These are phyloP conservation scores for Pangasius macronema DNA, from an alignment of 2,797 vertebrate genomes.

Conservation along the genomic window DNA sequence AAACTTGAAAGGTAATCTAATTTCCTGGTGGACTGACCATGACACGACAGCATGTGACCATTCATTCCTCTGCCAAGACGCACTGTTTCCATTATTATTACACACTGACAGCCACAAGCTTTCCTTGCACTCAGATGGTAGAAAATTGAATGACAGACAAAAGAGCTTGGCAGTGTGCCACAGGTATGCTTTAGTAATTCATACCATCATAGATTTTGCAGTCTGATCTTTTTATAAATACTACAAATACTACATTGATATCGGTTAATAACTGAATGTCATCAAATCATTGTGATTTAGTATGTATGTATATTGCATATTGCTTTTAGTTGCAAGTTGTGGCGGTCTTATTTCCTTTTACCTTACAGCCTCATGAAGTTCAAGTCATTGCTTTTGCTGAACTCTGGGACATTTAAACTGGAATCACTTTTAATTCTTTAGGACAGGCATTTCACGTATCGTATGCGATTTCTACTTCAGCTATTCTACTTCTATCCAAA, in stretches of 20 bases:
- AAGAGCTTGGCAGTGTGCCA: conserved; percentile 28
- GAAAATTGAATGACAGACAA: conserved; percentile 25
- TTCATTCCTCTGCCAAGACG: conserved; percentile 25
- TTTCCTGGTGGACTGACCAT: conserved; percentile 30
- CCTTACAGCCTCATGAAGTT: background rate
- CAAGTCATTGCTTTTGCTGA: background rate
- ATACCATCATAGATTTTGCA: conserved; percentile 22
- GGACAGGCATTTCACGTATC: background rate
- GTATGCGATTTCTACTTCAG: background rate
- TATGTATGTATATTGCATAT: background rate
- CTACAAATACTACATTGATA: background rate
- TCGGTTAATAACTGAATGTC: background rate
- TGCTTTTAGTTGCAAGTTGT: background rate
- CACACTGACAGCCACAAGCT: conserved; percentile 13
- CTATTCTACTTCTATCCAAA: conserved; percentile 15
- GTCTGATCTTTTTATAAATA: conserved; percentile 14
- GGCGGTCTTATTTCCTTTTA: background rate
- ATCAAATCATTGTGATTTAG: background rate
- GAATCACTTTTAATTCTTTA: background rate
- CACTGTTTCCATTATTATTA: conserved; percentile 15
- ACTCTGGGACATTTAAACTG: conserved; percentile 4
- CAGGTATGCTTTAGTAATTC: conserved; percentile 8
- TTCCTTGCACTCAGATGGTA: background rate
- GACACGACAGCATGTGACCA: conserved; percentile 25
- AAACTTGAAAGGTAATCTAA: conserved; percentile 21